phyloP scores from a whole-genome alignment of 2,888 invertebrate species.

The Erebia ligea region DNA sequence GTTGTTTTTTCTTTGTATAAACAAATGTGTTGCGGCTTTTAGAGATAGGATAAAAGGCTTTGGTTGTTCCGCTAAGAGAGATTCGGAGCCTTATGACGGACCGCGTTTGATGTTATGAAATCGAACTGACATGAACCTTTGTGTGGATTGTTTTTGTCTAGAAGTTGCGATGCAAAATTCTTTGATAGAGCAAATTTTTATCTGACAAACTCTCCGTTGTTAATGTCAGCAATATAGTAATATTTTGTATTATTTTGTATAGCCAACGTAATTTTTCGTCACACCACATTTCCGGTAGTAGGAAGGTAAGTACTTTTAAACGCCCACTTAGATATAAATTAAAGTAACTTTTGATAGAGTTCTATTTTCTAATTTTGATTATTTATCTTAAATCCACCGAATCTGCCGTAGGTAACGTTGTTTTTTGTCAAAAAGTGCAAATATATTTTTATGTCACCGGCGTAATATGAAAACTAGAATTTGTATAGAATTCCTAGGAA shows the following conservation, averaged over 20 bases:
- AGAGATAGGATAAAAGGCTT: constrained; percentile 36
- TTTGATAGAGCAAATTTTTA: constrained; percentile 10
- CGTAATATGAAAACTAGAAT: too few relatives aligned
- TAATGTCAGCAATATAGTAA: not conserved
- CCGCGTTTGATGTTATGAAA: constrained; percentile 71
- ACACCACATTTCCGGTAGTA: not conserved
- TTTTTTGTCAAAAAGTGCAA: too few relatives aligned
- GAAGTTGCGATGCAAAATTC: constrained; percentile 38
- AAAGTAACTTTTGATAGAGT: too few relatives aligned
- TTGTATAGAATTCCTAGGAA: too few relatives aligned
- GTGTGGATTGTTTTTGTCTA: constrained; percentile 52
- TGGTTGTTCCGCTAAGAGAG: constrained; percentile 69
- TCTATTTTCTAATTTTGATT: too few relatives aligned
- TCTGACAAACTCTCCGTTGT: not conserved
- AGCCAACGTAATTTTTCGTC: constrained; percentile 13
- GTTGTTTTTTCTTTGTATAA: constrained; percentile 41
- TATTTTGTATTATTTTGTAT: not conserved
- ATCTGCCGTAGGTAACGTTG: too few relatives aligned
- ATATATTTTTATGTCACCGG: too few relatives aligned
- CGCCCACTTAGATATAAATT: too few relatives aligned
- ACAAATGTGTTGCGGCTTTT: constrained; percentile 48
- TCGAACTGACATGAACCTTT: constrained; percentile 70
- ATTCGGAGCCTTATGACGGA: constrained; percentile 78
- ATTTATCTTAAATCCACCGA: too few relatives aligned
- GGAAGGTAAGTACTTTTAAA: too few relatives aligned